Base-by-base conservation (phyloP, 2,797 vertebrate genomes). In the Rhinatrema bivittatum region DNA sequence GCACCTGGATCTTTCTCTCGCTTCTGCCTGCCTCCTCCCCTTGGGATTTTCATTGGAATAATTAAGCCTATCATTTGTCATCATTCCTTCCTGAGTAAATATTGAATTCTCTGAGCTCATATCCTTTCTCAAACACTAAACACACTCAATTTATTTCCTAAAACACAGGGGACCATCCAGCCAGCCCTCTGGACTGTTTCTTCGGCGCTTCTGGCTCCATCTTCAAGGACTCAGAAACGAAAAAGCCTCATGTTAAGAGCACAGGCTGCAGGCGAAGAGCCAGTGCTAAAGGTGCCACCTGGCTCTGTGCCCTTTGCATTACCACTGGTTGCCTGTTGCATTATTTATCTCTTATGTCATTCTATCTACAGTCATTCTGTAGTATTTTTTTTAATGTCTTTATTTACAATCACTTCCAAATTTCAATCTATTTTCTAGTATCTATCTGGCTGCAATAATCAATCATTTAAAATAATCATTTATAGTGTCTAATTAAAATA, bases 61-160 rank as follows among this genome's bases (percentile, higher is more conserved):
- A 56, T 43, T 37, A 47, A 26, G 32, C 29, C 16, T 29, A 35
- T 41, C 43, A 48, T 51, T 27, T 54, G 32, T 58, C 53, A 51
- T 43, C 34, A 33, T 44, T 46, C 34, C 50, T 35, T 52, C 46
- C 53, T 31, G 36, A 34, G 43, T 42, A 52, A 53, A 45, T 39
- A 44, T 49, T 50, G 48, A 19, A 53, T 53, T 46, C 25, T 39
- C 45, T 60, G 32, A 55, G 37, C 32, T 50, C 31, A 53, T 40
- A 42, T 43, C 33, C 37, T 42, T 17, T 34, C 13, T 15, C 25
- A 23, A 16, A 10, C 19, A 17, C 29, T 20, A 15, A 10, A 17
- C 10, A 25, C 14, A 27, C 26, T 24, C 27, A 9, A 24, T 31
- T 14, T 14, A 25, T 18, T 35, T 41, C 17, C 33, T 20, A 19